Base-by-base conservation (phyloP, 2,888 invertebrate genomes). In the Ennomos fuscantarius region DNA sequence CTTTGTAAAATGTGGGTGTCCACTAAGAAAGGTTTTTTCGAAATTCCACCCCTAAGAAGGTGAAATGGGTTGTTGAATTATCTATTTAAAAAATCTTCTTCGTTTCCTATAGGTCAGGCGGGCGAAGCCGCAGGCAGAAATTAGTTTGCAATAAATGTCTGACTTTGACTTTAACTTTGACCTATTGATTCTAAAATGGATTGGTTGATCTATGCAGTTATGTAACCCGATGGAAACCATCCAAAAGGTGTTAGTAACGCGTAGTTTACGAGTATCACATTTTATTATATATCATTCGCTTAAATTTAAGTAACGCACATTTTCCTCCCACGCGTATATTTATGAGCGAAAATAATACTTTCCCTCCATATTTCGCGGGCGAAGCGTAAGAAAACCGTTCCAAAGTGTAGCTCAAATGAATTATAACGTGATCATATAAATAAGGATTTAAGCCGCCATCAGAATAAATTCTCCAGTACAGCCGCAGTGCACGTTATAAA, bases 361-460 rank as follows among this genome's bases (percentile, higher is more conserved):
- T 55, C 58, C 54, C 43, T 37, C 49, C 55, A 56, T 63, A 66
- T 66, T 55, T 62, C 54, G 40, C 60, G 35, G 43, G 47, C 51
- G 44, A 52, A 44, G 56, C 62, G 61, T 56, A 55, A 63, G 63
- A 65, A 62, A 67, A 61, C 58, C 59, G 59, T 53, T 64, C 66
- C 59, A 55, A 62, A 63, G 66, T 56, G 65, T 65, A 66, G 67
- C 67, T 70, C 67, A 64, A 61, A 82, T 83, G 83, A 89, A 82
- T 86, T 86, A 88, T 83, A 70, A 79, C 82, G 81, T 85, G 84
- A 86, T 87, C 84, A 84, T 87, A 88, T 89, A 89, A 88, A 89
- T 87, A 89, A 89, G 87, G 88, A 87, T 89, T 89, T 88, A 85
- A 79, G 76, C 72, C 69, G 71, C 78, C 82, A 81, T 83, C 81